Evolutionary conservation across 1,140 invertebrate species (phyloP), one percentile per base, ranked within the genome.

Genomic region (Lordiphosa collinella): DNA sequence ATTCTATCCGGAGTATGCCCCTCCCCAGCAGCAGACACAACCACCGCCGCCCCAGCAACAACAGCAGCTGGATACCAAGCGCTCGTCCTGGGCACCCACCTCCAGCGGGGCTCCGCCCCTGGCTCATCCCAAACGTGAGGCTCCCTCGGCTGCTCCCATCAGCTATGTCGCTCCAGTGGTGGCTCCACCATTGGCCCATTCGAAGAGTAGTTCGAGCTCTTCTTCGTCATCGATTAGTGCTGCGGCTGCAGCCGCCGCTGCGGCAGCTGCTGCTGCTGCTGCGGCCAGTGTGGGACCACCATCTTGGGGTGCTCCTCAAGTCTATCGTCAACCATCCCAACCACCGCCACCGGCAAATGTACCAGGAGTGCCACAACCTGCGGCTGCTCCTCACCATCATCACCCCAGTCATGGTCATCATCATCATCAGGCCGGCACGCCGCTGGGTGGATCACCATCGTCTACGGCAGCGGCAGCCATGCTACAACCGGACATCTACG

Each of bases 401-500:
- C 63, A 59, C 61, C 68, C 38, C 22, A 37, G 34, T 18, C 66
- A 72, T 35, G 56, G 56, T 0, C 58, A 52, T 59, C 86, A 82
- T 51, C 86, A 88, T 32, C 86, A 88, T 53, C 88, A 88, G 58
- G 73, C 80, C n/a, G 87, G 86, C 14, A 89, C 88, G 32, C 88
- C 88, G 35, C 61, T 89, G 36, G 86, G 88, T 16, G 82, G 78
- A 31, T 87, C 86, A 16, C 86, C 88, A 7, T 87, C 84, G 1
- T 87, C 84, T 6, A 80, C 86, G 32, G 69, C 79, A 4, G 80
- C 90, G 38, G 87, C 91, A 6, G 89, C 90, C 12, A 90, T 65
- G 88, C 87, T 65, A 84, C 90, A 69, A 89, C 91, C 48, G 88
- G 92, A 87, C 87, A 91, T 56, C 72, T 92, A 55, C 90, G 92